Evolutionary conservation across 2,797 vertebrate species (phyloP).

Genomic region (Sorex maritimensis): DNA sequence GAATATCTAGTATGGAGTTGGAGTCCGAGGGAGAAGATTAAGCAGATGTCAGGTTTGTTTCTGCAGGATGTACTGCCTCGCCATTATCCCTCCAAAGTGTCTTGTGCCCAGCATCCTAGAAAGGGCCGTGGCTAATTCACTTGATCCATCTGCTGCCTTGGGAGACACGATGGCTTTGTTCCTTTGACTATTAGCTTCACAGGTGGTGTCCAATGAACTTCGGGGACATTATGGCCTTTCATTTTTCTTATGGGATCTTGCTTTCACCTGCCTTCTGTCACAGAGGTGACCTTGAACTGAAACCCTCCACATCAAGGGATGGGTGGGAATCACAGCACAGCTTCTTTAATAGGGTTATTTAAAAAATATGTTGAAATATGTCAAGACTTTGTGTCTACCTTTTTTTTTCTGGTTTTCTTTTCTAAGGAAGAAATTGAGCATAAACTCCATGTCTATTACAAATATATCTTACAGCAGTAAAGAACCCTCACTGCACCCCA

Average conservation of each 20-base stretch:
- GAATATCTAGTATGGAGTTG: conserved; percentile 77
- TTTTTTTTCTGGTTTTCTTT: neutral
- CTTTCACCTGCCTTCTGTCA: conserved; percentile 55
- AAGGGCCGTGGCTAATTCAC: conserved; percentile 73
- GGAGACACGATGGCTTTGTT: conserved; percentile 33
- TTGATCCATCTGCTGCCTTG: conserved; percentile 78
- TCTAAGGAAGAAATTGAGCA: conserved; percentile 41
- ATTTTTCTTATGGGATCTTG: conserved; percentile 37
- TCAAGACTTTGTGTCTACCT: conserved; percentile 20
- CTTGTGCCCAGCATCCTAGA: conserved; percentile 64
- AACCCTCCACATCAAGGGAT: neutral
- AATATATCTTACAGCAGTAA: neutral
- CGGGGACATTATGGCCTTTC: conserved; percentile 44
- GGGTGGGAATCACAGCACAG: neutral
- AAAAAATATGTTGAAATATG: neutral
- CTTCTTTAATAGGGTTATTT: conserved; percentile 11
- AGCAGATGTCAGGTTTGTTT: conserved; percentile 75
- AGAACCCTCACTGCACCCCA: neutral
- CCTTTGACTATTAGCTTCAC: conserved; percentile 67
- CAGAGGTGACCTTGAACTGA: conserved; percentile 57
- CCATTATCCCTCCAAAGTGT: conserved; percentile 62
- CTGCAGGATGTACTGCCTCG: conserved; percentile 46
- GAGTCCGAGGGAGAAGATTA: conserved; percentile 67
- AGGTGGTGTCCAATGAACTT: conserved; percentile 51
- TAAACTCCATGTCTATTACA: neutral